Evolutionary conservation across 2,888 invertebrate genomes (phyloP), one percentile per base, ranked within the genome.

Genomic region (Agonopterix heracliana): DNA sequence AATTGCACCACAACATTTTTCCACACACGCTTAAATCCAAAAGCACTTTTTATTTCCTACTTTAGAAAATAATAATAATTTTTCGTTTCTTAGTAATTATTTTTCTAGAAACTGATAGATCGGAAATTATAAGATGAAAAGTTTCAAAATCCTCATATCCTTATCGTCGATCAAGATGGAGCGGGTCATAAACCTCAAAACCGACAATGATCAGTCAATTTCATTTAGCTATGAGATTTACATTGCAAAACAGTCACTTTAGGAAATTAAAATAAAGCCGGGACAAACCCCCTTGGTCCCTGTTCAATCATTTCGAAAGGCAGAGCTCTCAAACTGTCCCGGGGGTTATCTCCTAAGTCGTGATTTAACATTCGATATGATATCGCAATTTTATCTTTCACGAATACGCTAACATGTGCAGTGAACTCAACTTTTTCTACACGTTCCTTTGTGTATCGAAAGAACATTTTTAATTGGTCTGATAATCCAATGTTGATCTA

Each of bases 251-350:
- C 74, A 78, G 80, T 76, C 84, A 87, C 88, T 88, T 87, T 78
- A 78, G 78, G 68, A 84, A 86, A 88, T 87, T 87, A 86, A 86
- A 87, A 85, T 83, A 79, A 83, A 81, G 74, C 78, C 70, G 65
- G 69, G 68, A 70, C 77, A 74, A 83, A 78, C 75, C 81, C 78
- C 78, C 81, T 74, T 73, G 77, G 84, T 83, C 88, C 87, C 85
- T 68, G 78, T 77, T 86, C 85, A 87, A 87, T 87, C 85, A 87
- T 85, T 84, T 83, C 81, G 71, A 85, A 75, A 79, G 78, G 72
- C 71, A 70, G 59, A 69, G 70, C 73, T 78, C 78, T 74, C 78
- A 75, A 79, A 78, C 72, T 70, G 78, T 79, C 82, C 74, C 70
- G 63, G 65, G 76, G 74, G 78, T 74, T 75, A 76, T 75, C 75